These are phyloP conservation scores for Lycaena phlaeas DNA, from an alignment of 2,888 invertebrate genomes.

Conservation along the genomic window DNA sequence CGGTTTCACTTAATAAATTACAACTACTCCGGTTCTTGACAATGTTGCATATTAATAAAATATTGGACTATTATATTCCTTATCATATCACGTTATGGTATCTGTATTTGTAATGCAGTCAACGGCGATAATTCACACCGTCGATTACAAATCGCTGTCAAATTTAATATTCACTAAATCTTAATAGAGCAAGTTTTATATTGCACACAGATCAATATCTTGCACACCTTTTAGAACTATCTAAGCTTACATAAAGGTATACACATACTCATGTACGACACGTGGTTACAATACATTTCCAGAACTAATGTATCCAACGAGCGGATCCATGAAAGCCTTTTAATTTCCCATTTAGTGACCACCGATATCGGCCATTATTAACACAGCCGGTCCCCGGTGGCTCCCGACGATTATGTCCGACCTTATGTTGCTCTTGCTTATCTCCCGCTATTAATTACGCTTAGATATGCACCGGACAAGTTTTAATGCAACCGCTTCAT, in stretches of 20 bases:
- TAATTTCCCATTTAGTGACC: constrained; percentile 68
- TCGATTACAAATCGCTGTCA: constrained; percentile 7
- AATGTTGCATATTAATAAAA: constrained; percentile 8
- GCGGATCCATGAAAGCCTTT: constrained; percentile 67
- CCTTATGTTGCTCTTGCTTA: constrained; percentile 56
- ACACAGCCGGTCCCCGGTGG: constrained; percentile 52
- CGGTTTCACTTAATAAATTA: constrained; percentile 8
- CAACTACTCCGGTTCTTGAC: constrained; percentile 1
- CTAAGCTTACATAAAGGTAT: constrained; percentile 40
- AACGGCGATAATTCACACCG: constrained; percentile 2
- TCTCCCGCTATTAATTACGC: constrained; percentile 68
- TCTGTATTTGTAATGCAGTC: constrained; percentile 19
- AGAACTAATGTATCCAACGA: constrained; percentile 67
- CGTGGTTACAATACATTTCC: constrained; percentile 56
- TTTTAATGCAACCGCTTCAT: constrained; percentile 73
- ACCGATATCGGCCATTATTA: constrained; percentile 66
- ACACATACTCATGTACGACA: constrained; percentile 47
- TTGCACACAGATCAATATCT: constrained; percentile 8
- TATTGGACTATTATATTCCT: constrained; percentile 17
- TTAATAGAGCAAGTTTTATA: background rate
- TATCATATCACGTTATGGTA: constrained; percentile 21
- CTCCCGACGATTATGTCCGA: constrained; percentile 53
- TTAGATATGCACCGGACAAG: constrained; percentile 64
- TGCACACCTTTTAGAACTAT: constrained; percentile 25
- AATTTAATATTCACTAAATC: constrained; percentile 6